These are phyloP conservation scores for Harpagoxenus sublaevis DNA, from an alignment of 2,888 invertebrate species.

Conservation along the genomic window DNA sequence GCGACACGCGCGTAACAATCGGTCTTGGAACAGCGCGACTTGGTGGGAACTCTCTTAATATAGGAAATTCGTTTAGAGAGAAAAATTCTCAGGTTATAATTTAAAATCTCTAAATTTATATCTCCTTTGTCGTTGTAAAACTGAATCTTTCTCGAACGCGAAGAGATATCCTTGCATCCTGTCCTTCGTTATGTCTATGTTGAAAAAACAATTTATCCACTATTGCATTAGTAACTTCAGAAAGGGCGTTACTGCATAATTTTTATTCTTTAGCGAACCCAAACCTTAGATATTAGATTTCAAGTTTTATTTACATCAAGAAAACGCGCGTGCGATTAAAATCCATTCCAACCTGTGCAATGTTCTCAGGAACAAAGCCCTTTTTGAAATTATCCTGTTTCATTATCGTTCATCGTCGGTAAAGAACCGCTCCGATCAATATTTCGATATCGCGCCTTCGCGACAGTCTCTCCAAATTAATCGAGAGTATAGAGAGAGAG, in stretches of 20 bases:
- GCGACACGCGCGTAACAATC: not conserved
- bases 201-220: not conserved
- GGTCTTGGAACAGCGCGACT: not conserved
- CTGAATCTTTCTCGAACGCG: not conserved
- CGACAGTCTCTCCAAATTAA: constrained; percentile 20
- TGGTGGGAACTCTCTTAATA: not conserved
- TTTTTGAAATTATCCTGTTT: not conserved
- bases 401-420: not conserved
- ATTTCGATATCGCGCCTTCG: constrained; percentile 1
- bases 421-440: constrained; percentile 13
- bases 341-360: not conserved
- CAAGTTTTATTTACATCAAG: not conserved
- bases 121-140: not conserved
- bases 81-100: not conserved
- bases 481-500: not conserved
- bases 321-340: not conserved
- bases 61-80: not conserved
- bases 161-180: not conserved
- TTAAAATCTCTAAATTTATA: not conserved
- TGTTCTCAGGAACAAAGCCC: not conserved
- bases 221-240: not conserved
- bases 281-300: not conserved
- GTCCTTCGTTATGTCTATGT: not conserved
- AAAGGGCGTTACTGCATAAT: not conserved
- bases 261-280: not conserved